A percentile compares a stretch with the other conserved stretches of the same genome.
Conservation (phyloP, 2,113 vertebrate genomes). For the Nipponia nippon region DNA sequence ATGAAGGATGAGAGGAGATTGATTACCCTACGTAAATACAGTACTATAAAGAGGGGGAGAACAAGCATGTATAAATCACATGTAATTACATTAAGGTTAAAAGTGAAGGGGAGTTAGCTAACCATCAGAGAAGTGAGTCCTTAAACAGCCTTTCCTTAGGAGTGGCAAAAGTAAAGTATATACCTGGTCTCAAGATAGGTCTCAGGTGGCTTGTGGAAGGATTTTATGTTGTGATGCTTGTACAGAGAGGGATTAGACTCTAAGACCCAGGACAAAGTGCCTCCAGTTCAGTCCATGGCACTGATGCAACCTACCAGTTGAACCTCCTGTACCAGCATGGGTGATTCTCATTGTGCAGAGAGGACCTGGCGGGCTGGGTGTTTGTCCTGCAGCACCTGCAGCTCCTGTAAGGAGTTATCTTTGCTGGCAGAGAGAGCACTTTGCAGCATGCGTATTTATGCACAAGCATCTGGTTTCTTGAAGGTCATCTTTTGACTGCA, state of each 20-base stretch:
- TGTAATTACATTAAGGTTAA: background rate
- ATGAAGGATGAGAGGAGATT: constrained; percentile 34
- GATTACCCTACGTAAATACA: constrained; percentile 6
- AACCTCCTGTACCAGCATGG: background rate
- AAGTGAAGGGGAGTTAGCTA: background rate
- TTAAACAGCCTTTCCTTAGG: background rate
- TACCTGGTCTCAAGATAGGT: background rate
- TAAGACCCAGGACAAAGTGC: background rate
- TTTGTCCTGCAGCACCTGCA: background rate
- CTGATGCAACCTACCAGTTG: background rate
- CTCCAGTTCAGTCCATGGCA: rapidly evolving
- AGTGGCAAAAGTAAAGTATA: background rate
- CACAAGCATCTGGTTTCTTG: background rate
- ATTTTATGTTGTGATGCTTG: background rate
- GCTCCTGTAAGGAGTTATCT: background rate
- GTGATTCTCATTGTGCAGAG: background rate
- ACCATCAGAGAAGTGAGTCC: background rate
- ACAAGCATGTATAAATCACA: background rate
- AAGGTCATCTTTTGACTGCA: background rate
- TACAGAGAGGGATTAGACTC: background rate
- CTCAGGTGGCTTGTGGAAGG: background rate
- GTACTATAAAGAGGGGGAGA: background rate
- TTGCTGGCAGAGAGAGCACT: background rate
- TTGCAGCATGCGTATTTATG: background rate
- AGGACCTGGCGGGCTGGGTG: background rate